phyloP scores from a whole-genome alignment of 2,113 vertebrate genomes.

The Fregata magnificens region DNA sequence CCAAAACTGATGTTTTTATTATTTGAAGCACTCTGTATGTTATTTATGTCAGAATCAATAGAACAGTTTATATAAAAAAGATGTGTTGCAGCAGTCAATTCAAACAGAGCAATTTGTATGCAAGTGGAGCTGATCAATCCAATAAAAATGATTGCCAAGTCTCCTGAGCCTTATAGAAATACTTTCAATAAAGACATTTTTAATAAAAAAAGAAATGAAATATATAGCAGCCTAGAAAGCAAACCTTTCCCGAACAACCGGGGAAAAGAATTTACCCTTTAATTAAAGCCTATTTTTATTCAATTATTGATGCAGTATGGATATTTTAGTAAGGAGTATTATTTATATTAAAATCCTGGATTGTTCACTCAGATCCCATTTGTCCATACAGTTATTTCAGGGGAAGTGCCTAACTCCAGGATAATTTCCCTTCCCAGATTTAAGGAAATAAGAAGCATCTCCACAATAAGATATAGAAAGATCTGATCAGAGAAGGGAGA shows the following conservation, averaged over 20 bases:
- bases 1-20: not conserved
- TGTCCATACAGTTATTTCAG: not conserved
- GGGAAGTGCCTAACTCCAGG: not conserved
- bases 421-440: not conserved
- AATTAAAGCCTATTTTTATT: not conserved
- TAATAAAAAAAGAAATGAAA: not conserved
- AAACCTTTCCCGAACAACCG: not conserved
- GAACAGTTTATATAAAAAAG: not conserved
- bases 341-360: not conserved
- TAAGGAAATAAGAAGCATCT: not conserved
- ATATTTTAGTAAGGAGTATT: not conserved
- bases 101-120: constrained; percentile 12
- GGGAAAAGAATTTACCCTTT: not conserved
- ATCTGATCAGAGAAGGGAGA: not conserved
- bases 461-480: not conserved
- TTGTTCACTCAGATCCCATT: not conserved
- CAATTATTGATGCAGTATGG: not conserved
- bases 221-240: not conserved
- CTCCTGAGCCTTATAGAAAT: not conserved
- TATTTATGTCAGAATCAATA: constrained; percentile 21
- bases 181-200: not conserved
- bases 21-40: not conserved
- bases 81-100: not conserved
- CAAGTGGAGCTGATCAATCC: constrained; percentile 20
- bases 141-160: constrained; percentile 12